Conservation (phyloP, 2,888 invertebrate species). For the Perdita meconis region DNA sequence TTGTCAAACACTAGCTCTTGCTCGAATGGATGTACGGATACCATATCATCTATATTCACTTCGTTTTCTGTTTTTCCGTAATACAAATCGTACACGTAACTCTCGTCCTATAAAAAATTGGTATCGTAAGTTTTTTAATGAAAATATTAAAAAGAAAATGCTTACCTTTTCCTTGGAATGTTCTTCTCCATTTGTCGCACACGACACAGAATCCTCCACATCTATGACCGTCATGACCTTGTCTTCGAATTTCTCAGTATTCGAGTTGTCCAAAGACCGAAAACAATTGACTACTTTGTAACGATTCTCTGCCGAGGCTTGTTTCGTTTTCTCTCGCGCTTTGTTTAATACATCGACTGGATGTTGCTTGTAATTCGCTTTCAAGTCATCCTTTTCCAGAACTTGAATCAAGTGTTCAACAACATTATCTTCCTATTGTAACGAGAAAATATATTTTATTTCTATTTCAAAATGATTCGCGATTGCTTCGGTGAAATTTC, state of each 20-base stretch:
- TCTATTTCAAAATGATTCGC: constrained; percentile 74
- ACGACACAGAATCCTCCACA: constrained; percentile 83
- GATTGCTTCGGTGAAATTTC: neutral
- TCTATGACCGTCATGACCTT: constrained; percentile 86
- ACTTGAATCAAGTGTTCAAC: constrained; percentile 80
- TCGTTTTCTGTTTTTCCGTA: constrained; percentile 85
- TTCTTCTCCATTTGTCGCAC: neutral
- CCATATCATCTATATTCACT: constrained; percentile 83
- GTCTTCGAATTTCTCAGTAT: constrained; percentile 69
- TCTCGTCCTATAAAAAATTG: constrained; percentile 74
- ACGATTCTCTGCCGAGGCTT: constrained; percentile 85
- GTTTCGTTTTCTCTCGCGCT: constrained; percentile 84
- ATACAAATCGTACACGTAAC: constrained; percentile 88
- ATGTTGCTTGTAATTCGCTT: constrained; percentile 85
- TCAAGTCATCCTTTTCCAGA: constrained; percentile 84
- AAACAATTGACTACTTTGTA: constrained; percentile 87
- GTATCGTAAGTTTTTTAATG: too few relatives aligned
- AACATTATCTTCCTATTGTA: constrained; percentile 83
- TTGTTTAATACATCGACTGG: constrained; percentile 84
- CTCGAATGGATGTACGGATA: constrained; percentile 83
- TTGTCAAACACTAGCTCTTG: constrained; percentile 82
- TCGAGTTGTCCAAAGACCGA: constrained; percentile 83
- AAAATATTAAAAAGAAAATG: neutral
- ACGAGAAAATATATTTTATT: constrained; percentile 11
- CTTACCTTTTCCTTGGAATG: constrained; percentile 19